Percentiles rank a stretch among this genome's conserved stretches.
Conservation (phyloP, 2,113 vertebrate genomes). For the Pungitius pungitius region DNA sequence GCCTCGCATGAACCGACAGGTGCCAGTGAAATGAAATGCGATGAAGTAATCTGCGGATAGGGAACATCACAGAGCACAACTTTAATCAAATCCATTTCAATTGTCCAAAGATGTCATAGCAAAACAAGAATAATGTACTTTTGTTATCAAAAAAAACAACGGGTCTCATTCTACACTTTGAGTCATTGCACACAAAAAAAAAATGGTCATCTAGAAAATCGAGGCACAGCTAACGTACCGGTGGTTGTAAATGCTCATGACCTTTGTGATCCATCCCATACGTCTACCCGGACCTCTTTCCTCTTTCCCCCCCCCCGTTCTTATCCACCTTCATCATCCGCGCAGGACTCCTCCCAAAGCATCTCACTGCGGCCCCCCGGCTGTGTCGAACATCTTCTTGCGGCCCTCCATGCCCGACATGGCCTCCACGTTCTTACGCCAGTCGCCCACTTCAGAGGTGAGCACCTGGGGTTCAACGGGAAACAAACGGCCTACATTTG, state of each 20-base stretch:
- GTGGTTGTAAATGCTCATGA: conserved; percentile 1
- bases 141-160: conserved; percentile 32
- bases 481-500: neutral
- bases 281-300: conserved; percentile 11
- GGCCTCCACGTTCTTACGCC: conserved; percentile 98
- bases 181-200: conserved; percentile 42
- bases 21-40: conserved; percentile 42
- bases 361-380: conserved; percentile 78
- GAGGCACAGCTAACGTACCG: neutral
- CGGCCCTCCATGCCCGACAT: conserved; percentile 99
- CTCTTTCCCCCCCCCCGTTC: conserved; percentile 7
- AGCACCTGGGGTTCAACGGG: conserved; percentile 82
- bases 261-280: conserved; percentile 2
- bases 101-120: conserved; percentile 35
- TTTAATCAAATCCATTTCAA: conserved; percentile 44
- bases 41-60: conserved; percentile 50
- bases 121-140: conserved; percentile 47
- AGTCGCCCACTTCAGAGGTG: conserved; percentile 90
- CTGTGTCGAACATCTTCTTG: conserved; percentile 99
- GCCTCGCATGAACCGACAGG: conserved; percentile 28
- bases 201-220: conserved; percentile 8
- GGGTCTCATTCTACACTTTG: conserved; percentile 12
- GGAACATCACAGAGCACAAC: conserved; percentile 33
- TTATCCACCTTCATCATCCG: neutral
- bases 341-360: neutral